Conservation (phyloP, 2,888 invertebrate genomes). For the Eucera pruinosa region DNA sequence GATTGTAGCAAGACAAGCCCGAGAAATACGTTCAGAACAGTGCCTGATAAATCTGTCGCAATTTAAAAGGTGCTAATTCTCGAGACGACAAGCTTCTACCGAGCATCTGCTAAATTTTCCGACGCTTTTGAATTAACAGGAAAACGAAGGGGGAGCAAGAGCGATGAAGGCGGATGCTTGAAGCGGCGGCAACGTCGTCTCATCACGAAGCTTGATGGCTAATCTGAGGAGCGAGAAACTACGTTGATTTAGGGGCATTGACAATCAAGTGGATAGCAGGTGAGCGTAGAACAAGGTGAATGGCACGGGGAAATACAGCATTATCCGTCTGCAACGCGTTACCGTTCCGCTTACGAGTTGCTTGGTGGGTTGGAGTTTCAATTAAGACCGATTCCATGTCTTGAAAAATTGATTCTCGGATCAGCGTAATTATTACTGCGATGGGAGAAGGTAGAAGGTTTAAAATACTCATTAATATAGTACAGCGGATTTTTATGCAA, state of each 20-base stretch:
- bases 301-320: slow-evolving; percentile 20
- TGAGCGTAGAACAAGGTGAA: slow-evolving; percentile 30
- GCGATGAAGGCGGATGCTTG: neutral
- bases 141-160: neutral
- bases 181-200: slow-evolving; percentile 16
- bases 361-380: slow-evolving; percentile 19
- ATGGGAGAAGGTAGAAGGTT: too few relatives aligned
- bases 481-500: too few relatives aligned
- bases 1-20: neutral
- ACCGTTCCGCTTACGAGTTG: slow-evolving; percentile 31
- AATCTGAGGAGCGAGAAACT: slow-evolving; percentile 66
- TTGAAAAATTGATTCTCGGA: slow-evolving; percentile 31
- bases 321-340: slow-evolving; percentile 19
- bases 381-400: slow-evolving; percentile 29
- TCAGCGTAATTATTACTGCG: too few relatives aligned
- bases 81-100: neutral
- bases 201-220: slow-evolving; percentile 53
- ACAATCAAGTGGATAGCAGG: slow-evolving; percentile 68
- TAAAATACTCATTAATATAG: too few relatives aligned
- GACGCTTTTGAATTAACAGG: slow-evolving; percentile 32
- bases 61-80: slow-evolving; percentile 32
- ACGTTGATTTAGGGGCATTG: slow-evolving; percentile 76
- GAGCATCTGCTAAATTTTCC: slow-evolving; percentile 27
- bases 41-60: slow-evolving; percentile 12
- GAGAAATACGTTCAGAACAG: neutral